Evolutionary conservation across 2,797 vertebrate species (phyloP).

Genomic region (Lagodon rhomboides): DNA sequence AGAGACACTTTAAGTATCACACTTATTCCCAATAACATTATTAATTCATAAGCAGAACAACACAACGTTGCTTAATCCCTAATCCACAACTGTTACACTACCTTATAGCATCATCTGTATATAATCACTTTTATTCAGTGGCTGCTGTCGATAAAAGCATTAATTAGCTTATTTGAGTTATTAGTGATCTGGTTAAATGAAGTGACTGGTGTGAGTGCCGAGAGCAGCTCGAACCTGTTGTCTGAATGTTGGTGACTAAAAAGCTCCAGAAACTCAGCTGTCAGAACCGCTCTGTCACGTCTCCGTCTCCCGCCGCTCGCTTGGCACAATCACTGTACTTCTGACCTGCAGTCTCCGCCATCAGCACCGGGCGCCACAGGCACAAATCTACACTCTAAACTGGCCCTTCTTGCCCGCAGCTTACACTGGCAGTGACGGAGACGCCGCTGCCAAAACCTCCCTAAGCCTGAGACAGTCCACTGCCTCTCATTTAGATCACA

Average conservation of each 20-base stretch:
- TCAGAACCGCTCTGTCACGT: constrained; percentile 45
- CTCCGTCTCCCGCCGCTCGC: constrained; percentile 44
- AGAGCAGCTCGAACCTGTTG: constrained; percentile 24
- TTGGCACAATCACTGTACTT: constrained; percentile 40
- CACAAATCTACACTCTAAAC: constrained; percentile 67
- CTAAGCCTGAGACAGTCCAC: constrained; percentile 66
- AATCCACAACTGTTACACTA: no score
- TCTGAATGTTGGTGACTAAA: constrained; percentile 45
- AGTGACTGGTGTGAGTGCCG: constrained; percentile 1
- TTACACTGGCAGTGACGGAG: constrained; percentile 64
- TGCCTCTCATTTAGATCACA: constrained; percentile 73
- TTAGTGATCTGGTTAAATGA: neutral
- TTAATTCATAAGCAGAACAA: no score
- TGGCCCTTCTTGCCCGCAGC: constrained; percentile 60
- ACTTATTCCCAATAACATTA: no score
- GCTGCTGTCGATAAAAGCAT: neutral
- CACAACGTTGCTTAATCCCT: no score
- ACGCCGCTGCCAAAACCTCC: constrained; percentile 67
- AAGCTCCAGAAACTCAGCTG: constrained; percentile 28
- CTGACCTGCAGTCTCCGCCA: constrained; percentile 55
- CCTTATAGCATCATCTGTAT: no score
- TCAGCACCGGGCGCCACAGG: constrained; percentile 58
- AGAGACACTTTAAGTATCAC: neutral
- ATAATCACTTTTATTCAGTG: neutral
- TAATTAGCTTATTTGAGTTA: neutral